A percentile compares a stretch with the other conserved stretches of the same genome.
These are phyloP conservation scores for Pomatostomus ruficeps DNA, from an alignment of 2,113 vertebrate genomes.

Conservation along the genomic window DNA sequence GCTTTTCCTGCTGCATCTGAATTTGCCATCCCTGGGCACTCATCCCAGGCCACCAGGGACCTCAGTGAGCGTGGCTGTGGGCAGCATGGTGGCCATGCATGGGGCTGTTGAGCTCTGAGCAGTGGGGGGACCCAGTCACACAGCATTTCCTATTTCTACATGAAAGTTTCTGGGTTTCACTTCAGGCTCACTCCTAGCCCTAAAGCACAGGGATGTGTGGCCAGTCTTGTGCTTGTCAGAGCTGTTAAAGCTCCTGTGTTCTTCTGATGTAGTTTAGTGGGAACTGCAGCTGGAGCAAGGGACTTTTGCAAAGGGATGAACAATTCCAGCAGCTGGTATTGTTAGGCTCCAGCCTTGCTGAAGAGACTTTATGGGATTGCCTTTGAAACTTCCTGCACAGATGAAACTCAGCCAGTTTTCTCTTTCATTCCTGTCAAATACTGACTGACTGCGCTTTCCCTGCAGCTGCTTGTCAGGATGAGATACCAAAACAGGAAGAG, in stretches of 20 bases:
- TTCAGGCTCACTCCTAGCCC: background rate
- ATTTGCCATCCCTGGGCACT: background rate
- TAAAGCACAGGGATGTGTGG: background rate
- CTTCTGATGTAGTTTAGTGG: background rate
- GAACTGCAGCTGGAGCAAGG: background rate
- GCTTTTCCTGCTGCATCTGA: background rate
- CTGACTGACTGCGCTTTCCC: background rate
- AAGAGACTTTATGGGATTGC: background rate
- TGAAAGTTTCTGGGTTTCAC: background rate
- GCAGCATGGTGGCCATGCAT: rapidly evolving
- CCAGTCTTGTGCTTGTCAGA: background rate
- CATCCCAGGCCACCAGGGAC: background rate
- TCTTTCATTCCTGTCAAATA: background rate
- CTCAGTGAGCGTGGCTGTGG: background rate
- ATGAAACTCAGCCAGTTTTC: background rate
- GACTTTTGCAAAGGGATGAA: background rate
- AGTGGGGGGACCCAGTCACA: rapidly evolving
- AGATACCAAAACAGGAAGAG: background rate
- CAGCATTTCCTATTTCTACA: background rate
- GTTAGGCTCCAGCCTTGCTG: background rate
- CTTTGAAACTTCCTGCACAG: background rate
- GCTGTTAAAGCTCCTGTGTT: background rate
- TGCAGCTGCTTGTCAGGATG: background rate
- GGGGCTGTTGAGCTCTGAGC: background rate
- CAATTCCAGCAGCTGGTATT: background rate